A percentile compares a stretch with the other conserved stretches of the same genome.
These are phyloP conservation scores for Platichthys stellatus DNA, from an alignment of 2,113 vertebrate genomes.

Conservation along the genomic window DNA sequence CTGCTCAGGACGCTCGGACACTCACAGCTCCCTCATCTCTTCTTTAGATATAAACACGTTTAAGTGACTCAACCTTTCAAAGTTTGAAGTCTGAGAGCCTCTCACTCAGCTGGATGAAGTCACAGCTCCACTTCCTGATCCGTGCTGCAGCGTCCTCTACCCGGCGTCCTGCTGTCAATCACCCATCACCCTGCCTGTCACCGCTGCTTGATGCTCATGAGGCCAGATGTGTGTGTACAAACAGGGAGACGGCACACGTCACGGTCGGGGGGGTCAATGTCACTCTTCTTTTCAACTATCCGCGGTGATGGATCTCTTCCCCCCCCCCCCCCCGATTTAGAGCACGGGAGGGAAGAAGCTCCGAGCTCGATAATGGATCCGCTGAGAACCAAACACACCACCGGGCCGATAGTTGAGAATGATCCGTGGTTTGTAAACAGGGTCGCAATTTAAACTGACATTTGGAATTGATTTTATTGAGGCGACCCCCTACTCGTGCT, in stretches of 20 bases:
- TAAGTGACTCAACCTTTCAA: not conserved
- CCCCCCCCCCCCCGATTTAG: not conserved
- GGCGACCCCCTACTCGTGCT: not conserved
- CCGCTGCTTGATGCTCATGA: conserved; percentile 42
- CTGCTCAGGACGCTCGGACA: too few relatives aligned
- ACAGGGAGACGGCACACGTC: not conserved
- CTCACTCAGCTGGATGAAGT: not conserved
- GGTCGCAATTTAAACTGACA: conserved; percentile 54
- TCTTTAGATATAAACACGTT: not conserved
- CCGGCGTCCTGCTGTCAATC: conserved; percentile 50
- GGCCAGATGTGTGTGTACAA: conserved; percentile 12
- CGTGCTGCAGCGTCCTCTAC: conserved; percentile 5
- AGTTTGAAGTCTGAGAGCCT: not conserved
- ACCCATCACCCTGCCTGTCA: not conserved
- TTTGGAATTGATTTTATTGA: conserved; percentile 49
- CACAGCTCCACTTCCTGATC: not conserved
- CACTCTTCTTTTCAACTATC: conserved; percentile 6
- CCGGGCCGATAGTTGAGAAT: conserved; percentile 35
- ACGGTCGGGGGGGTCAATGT: not conserved
- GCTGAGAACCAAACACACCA: conserved; percentile 40
- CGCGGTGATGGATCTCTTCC: conserved; percentile 31
- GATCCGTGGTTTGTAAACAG: conserved; percentile 45
- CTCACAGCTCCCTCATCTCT: not conserved
- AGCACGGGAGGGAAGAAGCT: conserved; percentile 20
- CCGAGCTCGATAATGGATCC: conserved; percentile 22